Evolutionary conservation across 2,797 vertebrate genomes (phyloP).

Genomic region (Propithecus perrieri): DNA sequence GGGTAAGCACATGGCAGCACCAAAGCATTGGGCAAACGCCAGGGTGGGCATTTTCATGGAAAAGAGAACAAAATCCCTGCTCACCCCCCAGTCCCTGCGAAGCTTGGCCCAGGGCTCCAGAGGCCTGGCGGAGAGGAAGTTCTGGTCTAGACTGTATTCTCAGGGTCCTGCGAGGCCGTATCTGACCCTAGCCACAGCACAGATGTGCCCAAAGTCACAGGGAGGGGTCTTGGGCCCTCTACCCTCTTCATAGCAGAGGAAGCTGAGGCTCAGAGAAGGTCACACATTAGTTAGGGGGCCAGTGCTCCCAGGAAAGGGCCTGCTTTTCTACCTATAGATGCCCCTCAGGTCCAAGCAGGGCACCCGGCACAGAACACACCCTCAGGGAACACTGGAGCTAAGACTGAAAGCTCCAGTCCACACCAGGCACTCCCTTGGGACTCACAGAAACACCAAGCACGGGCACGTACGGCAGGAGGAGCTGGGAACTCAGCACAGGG

Average conservation of each 20-base stretch:
- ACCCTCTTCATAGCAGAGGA: background rate
- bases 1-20: background rate
- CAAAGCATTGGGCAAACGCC: background rate
- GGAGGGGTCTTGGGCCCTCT: background rate
- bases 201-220: background rate
- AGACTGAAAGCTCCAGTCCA: background rate
- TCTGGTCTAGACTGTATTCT: background rate
- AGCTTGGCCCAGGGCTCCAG: background rate
- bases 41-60: background rate
- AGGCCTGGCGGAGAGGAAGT: background rate
- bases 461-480: fast-evolving
- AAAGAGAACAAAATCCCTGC: background rate
- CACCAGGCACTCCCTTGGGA: background rate
- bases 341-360: background rate
- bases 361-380: background rate
- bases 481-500: background rate
- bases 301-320: background rate
- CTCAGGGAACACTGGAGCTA: background rate
- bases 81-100: background rate
- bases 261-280: background rate
- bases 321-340: background rate
- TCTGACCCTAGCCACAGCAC: background rate
- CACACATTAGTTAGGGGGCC: background rate
- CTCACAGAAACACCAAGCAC: background rate
- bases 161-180: background rate